Evolutionary conservation across 53 echinoderm and acorn worm genomes (phyloP), one percentile per base, ranked within the genome.

Genomic region (Apostichopus leukothele): DNA sequence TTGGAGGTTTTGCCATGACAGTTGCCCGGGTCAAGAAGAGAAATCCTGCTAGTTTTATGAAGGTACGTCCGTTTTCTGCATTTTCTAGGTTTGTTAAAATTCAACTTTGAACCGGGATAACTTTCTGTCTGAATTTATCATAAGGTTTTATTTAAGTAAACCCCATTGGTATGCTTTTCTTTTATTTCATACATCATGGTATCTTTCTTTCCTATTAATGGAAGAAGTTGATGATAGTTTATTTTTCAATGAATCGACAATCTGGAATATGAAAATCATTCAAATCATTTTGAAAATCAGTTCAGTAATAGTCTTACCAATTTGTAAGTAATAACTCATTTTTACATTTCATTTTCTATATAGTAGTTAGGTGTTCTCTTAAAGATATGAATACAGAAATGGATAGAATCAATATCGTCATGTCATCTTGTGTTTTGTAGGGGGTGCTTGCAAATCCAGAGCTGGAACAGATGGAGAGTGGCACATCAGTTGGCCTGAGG

Each of bases 1-100:
- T 96, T 50, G 94, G 91, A 19, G 96, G 97, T 1, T 96, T 96
- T 90, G 95, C 92, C 23, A 83, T 95, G 92, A 96, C 97, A 8
- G 55, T 96, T 1, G 93, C 95, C 27, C 88, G 92, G 76, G 89
- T 92, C 18, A 95, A 92, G 78, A 91, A 93, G 67, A 95, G 87
- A 87, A 88, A 93, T 50, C 97, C 97, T 25, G 88, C 87, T 9
- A 91, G 92, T 7, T 96, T 96, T 75, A 89, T 83, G 52, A 95
- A 95, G 91, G 93, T 95, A 6, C 19, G 51, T 51, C 18, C 7
- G 26, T 63, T 20, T 39, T 39, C 39, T 39, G 39, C 39, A 3
- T 39, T 39, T 39, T 39, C 39, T 39, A 39, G 39, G 39, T 39
- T 39, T 39, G 39, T 39, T 39, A 3, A 39, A 27, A 39, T 39